Evolutionary conservation across 1,140 invertebrate species (phyloP).

Genomic region (Hirudo medicinalis): DNA sequence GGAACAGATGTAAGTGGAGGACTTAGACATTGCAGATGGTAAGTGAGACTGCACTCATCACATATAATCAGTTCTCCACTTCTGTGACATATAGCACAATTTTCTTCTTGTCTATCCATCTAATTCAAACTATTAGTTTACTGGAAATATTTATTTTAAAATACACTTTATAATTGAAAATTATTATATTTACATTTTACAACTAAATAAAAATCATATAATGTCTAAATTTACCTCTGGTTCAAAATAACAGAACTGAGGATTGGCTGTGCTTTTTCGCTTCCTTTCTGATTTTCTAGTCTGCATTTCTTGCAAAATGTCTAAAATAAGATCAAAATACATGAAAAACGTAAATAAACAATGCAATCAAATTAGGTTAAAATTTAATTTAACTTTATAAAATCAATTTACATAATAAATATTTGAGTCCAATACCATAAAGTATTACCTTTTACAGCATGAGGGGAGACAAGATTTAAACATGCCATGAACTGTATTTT

Average conservation of each 20-base stretch:
- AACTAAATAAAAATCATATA: conserved; percentile 5
- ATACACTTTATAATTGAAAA: too few species aligned
- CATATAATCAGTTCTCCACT: conserved; percentile 62
- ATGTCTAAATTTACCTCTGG: neutral
- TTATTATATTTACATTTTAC: neutral
- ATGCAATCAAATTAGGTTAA: neutral
- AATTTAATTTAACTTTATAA: neutral
- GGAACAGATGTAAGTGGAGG: conserved; percentile 81
- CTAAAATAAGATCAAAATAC: neutral
- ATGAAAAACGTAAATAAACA: neutral
- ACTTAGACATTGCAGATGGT: conserved; percentile 81
- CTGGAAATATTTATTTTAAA: neutral
- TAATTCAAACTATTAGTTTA: too few species aligned
- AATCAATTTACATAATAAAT: neutral
- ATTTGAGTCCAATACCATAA: neutral
- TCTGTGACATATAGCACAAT: conserved; percentile 35
- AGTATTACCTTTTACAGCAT: neutral
- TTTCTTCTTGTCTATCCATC: conserved; percentile 30
- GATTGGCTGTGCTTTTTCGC: conserved; percentile 16
- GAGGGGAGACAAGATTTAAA: neutral
- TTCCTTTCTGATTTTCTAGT: conserved; percentile 13
- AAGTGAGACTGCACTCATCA: conserved; percentile 79
- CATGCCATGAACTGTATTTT: conserved; percentile 11
- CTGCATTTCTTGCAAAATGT: conserved; percentile 12
- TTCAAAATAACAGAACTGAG: conserved; percentile 18